Conservation (phyloP, 1,140 invertebrate genomes). For the Drosophila navojoa region DNA sequence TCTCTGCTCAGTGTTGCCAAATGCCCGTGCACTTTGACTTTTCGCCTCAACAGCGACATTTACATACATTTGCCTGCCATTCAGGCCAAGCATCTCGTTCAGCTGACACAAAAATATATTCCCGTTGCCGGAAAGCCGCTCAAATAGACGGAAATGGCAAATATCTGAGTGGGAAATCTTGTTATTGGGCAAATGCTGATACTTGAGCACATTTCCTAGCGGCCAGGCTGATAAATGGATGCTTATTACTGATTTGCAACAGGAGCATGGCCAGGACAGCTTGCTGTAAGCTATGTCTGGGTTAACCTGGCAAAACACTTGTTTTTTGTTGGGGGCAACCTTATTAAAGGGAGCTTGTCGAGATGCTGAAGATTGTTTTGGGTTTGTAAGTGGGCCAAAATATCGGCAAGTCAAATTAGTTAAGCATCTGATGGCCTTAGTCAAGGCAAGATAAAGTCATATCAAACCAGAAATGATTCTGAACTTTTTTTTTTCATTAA, state of each 20-base stretch:
- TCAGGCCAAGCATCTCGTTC: not conserved
- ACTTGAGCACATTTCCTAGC: no score
- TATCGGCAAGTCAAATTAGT: no score
- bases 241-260: not conserved
- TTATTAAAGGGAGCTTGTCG: no score
- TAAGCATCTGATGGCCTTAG: no score
- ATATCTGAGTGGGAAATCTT: not conserved
- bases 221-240: not conserved
- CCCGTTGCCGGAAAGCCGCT: not conserved
- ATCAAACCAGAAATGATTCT: no score
- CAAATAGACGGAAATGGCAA: slow-evolving; percentile 4
- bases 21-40: slow-evolving; percentile 16
- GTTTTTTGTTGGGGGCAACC: no score
- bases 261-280: not conserved
- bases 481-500: no score
- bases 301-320: no score
- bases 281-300: no score
- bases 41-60: slow-evolving; percentile 14
- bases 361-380: no score
- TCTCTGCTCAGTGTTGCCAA: not conserved
- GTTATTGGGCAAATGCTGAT: not conserved
- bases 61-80: slow-evolving; percentile 17
- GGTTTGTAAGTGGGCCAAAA: no score
- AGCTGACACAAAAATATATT: not conserved
- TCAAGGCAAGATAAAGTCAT: no score